Conservation (phyloP, 2,113 vertebrate genomes). For the Vireo altiloquus region DNA sequence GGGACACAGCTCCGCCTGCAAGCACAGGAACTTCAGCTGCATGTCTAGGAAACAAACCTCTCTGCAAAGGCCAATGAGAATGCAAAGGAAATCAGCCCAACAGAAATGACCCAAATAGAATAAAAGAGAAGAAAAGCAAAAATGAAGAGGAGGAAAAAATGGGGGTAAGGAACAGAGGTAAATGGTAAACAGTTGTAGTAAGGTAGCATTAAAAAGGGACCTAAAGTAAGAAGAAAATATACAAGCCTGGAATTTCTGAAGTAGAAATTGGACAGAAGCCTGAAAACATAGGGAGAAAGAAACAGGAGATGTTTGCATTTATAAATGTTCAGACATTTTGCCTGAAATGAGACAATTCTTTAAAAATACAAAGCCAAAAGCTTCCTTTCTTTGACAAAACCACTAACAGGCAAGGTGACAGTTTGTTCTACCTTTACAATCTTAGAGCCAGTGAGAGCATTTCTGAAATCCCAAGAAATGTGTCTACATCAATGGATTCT, state of each 20-base stretch:
- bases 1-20: background rate
- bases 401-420: background rate
- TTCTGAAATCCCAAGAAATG: background rate
- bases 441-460: background rate
- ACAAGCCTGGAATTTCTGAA: conserved; percentile 59
- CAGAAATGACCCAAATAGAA: background rate
- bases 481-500: background rate
- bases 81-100: conserved; percentile 13
- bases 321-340: background rate
- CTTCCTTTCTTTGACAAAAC: background rate
- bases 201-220: conserved; percentile 11
- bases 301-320: conserved; percentile 17
- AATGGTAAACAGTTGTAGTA: background rate
- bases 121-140: background rate
- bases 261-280: conserved; percentile 54
- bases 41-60: background rate
- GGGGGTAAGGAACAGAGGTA: background rate
- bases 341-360: background rate
- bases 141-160: background rate
- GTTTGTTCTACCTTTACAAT: background rate
- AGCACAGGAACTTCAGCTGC: background rate
- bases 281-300: background rate
- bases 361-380: background rate
- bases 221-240: conserved; percentile 47
- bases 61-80: background rate